Evolutionary conservation across 2,888 invertebrate genomes (phyloP).

Genomic region (Ligdia adustata): DNA sequence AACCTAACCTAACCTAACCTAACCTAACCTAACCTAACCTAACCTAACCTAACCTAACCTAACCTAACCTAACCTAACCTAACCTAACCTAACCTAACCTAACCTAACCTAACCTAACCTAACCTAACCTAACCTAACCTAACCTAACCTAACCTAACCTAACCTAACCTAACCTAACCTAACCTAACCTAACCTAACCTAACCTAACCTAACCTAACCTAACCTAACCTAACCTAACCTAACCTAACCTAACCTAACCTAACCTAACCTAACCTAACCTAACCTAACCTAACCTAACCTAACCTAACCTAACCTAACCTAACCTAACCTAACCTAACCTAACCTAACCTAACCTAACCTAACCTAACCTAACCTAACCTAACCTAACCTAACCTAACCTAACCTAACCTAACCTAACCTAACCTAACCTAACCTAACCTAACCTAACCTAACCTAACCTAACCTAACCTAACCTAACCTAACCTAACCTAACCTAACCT

Average conservation of each 20-base stretch:
- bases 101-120: conserved; percentile 13
- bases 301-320: conserved; percentile 13
- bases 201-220: conserved; percentile 13
- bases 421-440: conserved; percentile 13
- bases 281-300: conserved; percentile 13
- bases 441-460: conserved; percentile 13
- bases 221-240: conserved; percentile 13
- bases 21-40: conserved; percentile 13
- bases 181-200: conserved; percentile 13
- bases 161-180: conserved; percentile 13
- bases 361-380: conserved; percentile 13
- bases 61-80: conserved; percentile 13
- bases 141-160: conserved; percentile 13
- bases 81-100: conserved; percentile 13
- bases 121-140: conserved; percentile 13
- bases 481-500: conserved; percentile 13
- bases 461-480: conserved; percentile 13
- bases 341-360: conserved; percentile 13
- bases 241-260: conserved; percentile 13
- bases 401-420: conserved; percentile 13
- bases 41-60: conserved; percentile 13
- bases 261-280: conserved; percentile 13
- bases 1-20: conserved; percentile 13
- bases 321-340: conserved; percentile 13
- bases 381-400: conserved; percentile 13